These are phyloP conservation scores for Belonocnema kinseyi DNA, from an alignment of 1,140 invertebrate genomes.

Conservation along the genomic window DNA sequence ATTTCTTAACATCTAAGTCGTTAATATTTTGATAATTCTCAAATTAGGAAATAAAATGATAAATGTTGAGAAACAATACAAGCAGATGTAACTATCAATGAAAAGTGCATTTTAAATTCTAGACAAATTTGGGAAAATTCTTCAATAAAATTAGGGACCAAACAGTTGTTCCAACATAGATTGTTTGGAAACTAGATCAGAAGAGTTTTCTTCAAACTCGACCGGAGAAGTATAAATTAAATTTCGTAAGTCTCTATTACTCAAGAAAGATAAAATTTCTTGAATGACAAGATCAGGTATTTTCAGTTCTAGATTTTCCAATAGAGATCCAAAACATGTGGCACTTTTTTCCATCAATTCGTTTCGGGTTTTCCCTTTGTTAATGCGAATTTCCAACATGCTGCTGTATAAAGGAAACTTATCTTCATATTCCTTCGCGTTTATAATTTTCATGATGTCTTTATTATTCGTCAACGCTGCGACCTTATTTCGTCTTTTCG, in stretches of 20 bases:
- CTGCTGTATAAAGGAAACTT: not conserved
- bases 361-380: not conserved
- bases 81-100: no score
- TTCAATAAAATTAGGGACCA: no score
- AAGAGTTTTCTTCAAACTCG: no score
- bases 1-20: no score
- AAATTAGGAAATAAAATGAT: no score
- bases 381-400: not conserved
- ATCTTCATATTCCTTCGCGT: not conserved
- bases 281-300: not conserved
- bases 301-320: not conserved
- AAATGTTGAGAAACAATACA: no score
- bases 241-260: conserved; percentile 2
- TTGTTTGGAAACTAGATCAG: no score
- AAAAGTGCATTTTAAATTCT: no score
- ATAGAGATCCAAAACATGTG: not conserved
- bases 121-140: no score
- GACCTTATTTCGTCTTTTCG: not conserved
- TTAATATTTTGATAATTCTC: no score
- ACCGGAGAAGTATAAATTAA: not conserved
- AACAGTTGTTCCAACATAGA: no score
- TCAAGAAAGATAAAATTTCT: not conserved
- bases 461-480: not conserved
- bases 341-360: not conserved
- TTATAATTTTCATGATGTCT: not conserved